Evolutionary conservation across 1,140 invertebrate species (phyloP).

Genomic region (Drosophila orena): DNA sequence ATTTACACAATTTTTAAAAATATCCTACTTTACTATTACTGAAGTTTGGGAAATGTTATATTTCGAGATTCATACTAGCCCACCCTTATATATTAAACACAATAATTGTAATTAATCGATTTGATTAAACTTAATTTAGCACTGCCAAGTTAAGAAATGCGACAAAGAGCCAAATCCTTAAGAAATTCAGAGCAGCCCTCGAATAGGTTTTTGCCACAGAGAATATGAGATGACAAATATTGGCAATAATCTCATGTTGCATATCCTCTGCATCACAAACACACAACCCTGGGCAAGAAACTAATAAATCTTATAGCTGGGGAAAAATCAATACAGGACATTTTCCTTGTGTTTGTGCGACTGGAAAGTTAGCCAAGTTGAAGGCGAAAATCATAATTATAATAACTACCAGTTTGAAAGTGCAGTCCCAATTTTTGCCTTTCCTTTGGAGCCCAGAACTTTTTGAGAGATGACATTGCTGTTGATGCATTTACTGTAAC

Average conservation of each 20-base stretch:
- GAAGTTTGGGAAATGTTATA: too few species aligned
- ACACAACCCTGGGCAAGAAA: constrained; percentile 1
- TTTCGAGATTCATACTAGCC: too few species aligned
- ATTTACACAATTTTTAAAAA: too few species aligned
- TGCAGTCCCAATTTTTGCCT: constrained; percentile 2
- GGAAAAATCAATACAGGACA: constrained; percentile 44
- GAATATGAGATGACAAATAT: constrained; percentile 2
- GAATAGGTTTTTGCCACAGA: too few species aligned
- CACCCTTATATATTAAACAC: too few species aligned
- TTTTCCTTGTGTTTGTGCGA: constrained; percentile 17
- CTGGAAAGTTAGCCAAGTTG: constrained; percentile 40
- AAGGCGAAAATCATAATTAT: constrained; percentile 62
- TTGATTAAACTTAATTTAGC: too few species aligned
- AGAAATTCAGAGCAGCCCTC: background rate
- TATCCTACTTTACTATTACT: too few species aligned
- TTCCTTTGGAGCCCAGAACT: background rate
- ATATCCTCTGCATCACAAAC: background rate
- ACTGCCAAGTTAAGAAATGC: background rate
- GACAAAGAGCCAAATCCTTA: background rate
- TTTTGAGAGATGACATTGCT: constrained; percentile 5
- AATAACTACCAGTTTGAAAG: background rate
- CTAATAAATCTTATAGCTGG: background rate
- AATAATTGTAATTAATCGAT: too few species aligned
- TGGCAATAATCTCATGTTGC: background rate
- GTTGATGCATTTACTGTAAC: constrained; percentile 26